These are phyloP conservation scores for Sturmia bella DNA, from an alignment of 2,888 invertebrate species.

Conservation along the genomic window DNA sequence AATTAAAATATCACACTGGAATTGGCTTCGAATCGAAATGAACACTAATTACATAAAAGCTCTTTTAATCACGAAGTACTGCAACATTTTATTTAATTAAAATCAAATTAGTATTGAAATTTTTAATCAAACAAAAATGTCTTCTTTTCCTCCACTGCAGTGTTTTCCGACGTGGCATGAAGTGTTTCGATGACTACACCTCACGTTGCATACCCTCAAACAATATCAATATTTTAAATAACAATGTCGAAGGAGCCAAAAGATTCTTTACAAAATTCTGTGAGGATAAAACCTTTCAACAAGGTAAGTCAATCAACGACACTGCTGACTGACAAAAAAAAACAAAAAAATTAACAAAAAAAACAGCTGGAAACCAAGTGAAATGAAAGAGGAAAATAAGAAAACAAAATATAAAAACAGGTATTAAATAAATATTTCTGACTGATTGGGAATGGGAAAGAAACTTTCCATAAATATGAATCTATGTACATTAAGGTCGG, in stretches of 20 bases:
- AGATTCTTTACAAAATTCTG: constrained; percentile 79
- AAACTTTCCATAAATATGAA: too few species aligned
- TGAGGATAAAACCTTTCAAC: constrained; percentile 78
- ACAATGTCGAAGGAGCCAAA: constrained; percentile 80
- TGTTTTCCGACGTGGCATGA: constrained; percentile 80
- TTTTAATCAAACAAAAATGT: neutral
- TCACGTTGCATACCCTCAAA: constrained; percentile 78
- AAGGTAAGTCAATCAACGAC: constrained; percentile 73
- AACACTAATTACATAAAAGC: neutral
- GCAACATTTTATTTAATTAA: neutral
- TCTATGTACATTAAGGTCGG: too few species aligned
- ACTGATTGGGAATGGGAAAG: too few species aligned
- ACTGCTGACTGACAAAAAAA: neutral
- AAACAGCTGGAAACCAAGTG: neutral
- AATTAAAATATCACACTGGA: neutral
- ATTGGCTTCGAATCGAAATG: neutral
- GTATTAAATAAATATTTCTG: too few species aligned
- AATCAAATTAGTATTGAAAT: neutral
- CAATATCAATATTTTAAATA: constrained; percentile 76
- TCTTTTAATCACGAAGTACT: neutral
- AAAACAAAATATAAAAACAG: too few species aligned
- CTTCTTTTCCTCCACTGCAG: constrained; percentile 71
- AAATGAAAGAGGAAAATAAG: too few species aligned
- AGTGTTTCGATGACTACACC: constrained; percentile 80
- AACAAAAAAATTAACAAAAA: neutral